Conservation (phyloP, 2,113 vertebrate genomes). For the Paramisgurnus dabryanus region DNA sequence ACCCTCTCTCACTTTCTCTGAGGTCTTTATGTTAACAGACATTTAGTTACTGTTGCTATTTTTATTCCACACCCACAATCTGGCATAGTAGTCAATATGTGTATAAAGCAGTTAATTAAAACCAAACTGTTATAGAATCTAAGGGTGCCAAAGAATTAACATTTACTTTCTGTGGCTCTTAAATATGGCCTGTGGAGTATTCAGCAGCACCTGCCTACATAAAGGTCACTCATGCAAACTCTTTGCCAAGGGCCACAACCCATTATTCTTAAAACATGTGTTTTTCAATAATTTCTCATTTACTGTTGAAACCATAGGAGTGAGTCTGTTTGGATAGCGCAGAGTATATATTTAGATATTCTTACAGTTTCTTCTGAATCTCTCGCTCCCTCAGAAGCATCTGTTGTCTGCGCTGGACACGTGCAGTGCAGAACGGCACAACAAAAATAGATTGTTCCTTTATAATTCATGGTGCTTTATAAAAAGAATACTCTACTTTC, state of each 20-base stretch:
- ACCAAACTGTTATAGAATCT: constrained; percentile 18
- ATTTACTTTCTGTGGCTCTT: constrained; percentile 25
- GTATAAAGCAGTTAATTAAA: constrained; percentile 14
- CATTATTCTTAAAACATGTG: constrained; percentile 13
- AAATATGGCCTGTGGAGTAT: constrained; percentile 19
- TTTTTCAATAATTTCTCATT: background rate
- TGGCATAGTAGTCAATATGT: constrained; percentile 8
- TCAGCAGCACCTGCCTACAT: constrained; percentile 25
- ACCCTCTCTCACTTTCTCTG: background rate
- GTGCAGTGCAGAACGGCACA: no score
- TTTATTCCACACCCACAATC: constrained; percentile 4
- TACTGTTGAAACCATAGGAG: background rate
- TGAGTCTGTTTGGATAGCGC: background rate
- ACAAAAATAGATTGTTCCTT: no score
- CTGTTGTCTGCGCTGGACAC: background rate
- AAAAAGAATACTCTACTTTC: no score
- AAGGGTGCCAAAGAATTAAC: constrained; percentile 20
- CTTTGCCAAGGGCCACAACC: constrained; percentile 21
- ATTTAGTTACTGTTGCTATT: constrained; percentile 30
- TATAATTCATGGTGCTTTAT: no score
- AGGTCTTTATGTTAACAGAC: background rate
- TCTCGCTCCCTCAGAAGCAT: background rate
- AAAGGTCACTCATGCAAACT: constrained; percentile 3
- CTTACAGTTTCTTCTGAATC: background rate
- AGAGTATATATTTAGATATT: background rate